phyloP scores from a whole-genome alignment of 2,113 vertebrate genomes.

The Micronycteris hirsuta region DNA sequence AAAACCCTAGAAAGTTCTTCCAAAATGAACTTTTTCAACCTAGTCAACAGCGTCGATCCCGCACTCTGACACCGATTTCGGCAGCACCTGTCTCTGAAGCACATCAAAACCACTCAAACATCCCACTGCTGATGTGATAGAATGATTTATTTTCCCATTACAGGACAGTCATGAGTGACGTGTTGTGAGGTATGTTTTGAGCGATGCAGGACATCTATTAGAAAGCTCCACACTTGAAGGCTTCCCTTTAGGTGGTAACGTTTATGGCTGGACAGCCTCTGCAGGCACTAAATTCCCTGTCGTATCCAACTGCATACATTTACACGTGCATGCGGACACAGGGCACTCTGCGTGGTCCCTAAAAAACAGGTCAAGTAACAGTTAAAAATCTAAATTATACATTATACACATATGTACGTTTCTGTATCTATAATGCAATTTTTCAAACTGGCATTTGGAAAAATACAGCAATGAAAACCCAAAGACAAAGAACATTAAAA shows the following conservation, averaged over 20 bases:
- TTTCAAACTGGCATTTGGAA: constrained; percentile 15
- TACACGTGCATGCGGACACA: constrained; percentile 96
- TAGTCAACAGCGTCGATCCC: neutral
- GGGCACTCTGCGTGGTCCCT: constrained; percentile 98
- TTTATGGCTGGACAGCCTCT: constrained; percentile 88
- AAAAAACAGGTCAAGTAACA: constrained; percentile 1
- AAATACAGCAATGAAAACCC: constrained; percentile 17
- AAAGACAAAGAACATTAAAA: neutral
- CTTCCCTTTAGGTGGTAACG: constrained; percentile 14
- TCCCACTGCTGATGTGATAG: constrained; percentile 65
- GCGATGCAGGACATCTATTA: constrained; percentile 51
- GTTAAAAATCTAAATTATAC: constrained; percentile 16
- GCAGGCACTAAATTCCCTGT: constrained; percentile 96
- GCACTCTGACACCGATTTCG: constrained; percentile 47
- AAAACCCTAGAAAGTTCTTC: constrained; percentile 20
- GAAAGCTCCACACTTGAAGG: constrained; percentile 36
- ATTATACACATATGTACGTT: neutral
- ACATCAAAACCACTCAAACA: constrained; percentile 72
- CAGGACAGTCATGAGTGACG: constrained; percentile 63
- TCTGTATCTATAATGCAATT: neutral
- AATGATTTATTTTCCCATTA: constrained; percentile 78
- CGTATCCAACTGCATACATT: constrained; percentile 99
- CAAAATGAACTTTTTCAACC: constrained; percentile 37
- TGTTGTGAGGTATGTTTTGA: constrained; percentile 71
- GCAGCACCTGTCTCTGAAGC: constrained; percentile 61